phyloP scores from a whole-genome alignment of 2,113 vertebrate species.

The Lutjanus erythropterus region DNA sequence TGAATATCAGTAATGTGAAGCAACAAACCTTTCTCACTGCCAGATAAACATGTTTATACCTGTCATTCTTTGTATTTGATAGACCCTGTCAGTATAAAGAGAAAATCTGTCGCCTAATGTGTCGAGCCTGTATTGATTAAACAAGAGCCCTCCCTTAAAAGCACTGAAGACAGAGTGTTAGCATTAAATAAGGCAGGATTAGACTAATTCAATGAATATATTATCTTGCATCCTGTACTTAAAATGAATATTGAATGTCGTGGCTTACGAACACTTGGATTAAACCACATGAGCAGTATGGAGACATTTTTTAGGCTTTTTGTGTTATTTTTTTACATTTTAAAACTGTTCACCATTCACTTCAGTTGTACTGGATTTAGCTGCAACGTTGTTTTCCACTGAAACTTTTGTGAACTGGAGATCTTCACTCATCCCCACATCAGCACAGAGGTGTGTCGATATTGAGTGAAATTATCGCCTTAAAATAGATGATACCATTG shows the following conservation, averaged over 20 bases:
- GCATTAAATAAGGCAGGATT: background rate
- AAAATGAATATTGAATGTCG: too few relatives aligned
- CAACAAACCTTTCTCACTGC: constrained; percentile 18
- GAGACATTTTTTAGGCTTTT: too few relatives aligned
- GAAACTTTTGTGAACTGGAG: too few relatives aligned
- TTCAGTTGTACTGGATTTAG: too few relatives aligned
- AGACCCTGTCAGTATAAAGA: constrained; percentile 10
- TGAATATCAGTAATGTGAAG: constrained; percentile 21
- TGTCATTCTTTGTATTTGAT: background rate
- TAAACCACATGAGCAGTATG: too few relatives aligned
- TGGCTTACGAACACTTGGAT: too few relatives aligned
- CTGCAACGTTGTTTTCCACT: too few relatives aligned
- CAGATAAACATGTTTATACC: constrained; percentile 51
- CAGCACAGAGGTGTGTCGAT: too few relatives aligned
- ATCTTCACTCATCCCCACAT: too few relatives aligned
- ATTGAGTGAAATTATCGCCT: too few relatives aligned
- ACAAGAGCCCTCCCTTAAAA: background rate
- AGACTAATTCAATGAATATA: background rate
- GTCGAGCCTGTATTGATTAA: background rate
- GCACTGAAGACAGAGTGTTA: background rate
- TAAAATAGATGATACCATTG: background rate
- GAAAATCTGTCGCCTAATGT: background rate
- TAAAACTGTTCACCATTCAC: too few relatives aligned
- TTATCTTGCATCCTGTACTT: background rate
- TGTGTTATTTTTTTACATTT: too few relatives aligned